Percentiles rank a stretch among this genome's conserved stretches.
Evolutionary conservation across 2,113 vertebrate species (phyloP).

Genomic region (Atractosteus spatula): DNA sequence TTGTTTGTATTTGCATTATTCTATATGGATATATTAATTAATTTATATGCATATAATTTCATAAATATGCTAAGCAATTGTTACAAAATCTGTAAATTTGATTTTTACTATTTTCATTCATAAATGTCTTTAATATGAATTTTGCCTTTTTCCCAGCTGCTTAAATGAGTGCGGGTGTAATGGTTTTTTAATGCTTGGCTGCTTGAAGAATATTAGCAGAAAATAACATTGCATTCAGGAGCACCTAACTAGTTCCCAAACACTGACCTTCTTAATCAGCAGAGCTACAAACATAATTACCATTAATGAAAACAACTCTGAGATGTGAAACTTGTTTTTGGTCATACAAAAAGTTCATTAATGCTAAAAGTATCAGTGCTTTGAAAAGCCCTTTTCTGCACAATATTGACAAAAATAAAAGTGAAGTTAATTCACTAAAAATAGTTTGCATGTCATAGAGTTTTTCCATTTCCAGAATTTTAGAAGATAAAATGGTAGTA

Average conservation of each 20-base stretch:
- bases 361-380: not conserved
- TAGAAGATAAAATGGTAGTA: too few species aligned
- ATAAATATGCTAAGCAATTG: not conserved
- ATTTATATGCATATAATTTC: too few species aligned
- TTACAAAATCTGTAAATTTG: not conserved
- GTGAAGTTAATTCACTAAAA: not conserved
- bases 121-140: not conserved
- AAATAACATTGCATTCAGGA: not conserved
- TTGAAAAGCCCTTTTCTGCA: constrained; percentile 6
- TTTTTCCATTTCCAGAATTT: too few species aligned
- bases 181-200: constrained; percentile 11
- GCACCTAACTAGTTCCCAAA: not conserved
- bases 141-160: not conserved
- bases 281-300: constrained; percentile 9
- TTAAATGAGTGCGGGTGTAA: constrained; percentile 7
- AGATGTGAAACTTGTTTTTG: not conserved
- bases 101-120: not conserved
- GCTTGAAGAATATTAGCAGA: not conserved
- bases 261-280: not conserved
- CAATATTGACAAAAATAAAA: not conserved
- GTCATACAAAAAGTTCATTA: constrained; percentile 7
- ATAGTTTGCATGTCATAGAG: too few species aligned
- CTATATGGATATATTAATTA: too few species aligned
- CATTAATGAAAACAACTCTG: not conserved
- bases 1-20: too few species aligned